Percentiles rank a stretch among this genome's conserved stretches.
Conservation (phyloP, 2,797 vertebrate genomes). For the Kryptopterus vitreolus region DNA sequence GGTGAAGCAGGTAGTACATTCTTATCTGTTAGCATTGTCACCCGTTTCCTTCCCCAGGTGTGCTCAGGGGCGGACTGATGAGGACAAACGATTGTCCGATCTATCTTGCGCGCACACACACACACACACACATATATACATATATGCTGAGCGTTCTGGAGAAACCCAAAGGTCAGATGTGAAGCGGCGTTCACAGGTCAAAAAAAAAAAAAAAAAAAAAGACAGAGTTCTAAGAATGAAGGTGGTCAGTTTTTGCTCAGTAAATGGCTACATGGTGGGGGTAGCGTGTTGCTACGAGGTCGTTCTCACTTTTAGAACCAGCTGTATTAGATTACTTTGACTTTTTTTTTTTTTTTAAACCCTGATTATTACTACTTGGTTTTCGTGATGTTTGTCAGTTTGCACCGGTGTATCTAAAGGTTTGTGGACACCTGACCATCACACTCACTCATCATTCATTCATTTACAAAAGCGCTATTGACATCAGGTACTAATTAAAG, state of each 20-base stretch:
- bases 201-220: no score
- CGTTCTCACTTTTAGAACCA: no score
- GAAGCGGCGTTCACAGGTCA: not conserved
- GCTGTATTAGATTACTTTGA: no score
- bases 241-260: no score
- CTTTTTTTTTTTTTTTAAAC: no score
- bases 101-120: slow-evolving; percentile 2
- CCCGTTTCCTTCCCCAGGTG: slow-evolving; percentile 74
- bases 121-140: not conserved
- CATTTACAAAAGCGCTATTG: no score
- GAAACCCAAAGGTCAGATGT: not conserved
- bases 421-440: not conserved
- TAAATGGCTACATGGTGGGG: not conserved
- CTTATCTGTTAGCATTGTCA: slow-evolving; percentile 80
- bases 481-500: no score
- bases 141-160: not conserved
- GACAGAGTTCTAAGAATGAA: no score
- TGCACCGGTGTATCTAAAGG: not conserved
- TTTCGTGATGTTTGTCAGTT: no score
- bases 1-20: slow-evolving; percentile 68
- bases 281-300: not conserved
- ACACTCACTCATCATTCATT: no score
- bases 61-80: slow-evolving; percentile 57
- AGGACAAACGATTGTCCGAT: slow-evolving; percentile 20
- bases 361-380: no score